Base-by-base conservation (phyloP, 2,797 vertebrate species). In the Mus minutoides region DNA sequence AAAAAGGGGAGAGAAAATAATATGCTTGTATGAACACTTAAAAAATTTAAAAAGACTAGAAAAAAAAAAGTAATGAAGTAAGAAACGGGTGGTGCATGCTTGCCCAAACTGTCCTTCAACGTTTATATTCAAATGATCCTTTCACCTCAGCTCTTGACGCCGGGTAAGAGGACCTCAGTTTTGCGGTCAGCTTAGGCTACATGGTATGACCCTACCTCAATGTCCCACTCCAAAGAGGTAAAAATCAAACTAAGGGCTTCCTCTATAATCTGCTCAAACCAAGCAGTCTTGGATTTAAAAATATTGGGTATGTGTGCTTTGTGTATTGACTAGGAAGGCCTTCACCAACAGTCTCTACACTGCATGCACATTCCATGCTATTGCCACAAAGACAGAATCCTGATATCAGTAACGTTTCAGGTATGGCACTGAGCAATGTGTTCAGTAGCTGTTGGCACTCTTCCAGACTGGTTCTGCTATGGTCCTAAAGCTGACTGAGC, bases 321-420 rank as follows among this genome's bases (percentile, higher is more conserved):
- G 67, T 17, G 40, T 2, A 22, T 58, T 37, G 19, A 17, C 19
- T 26, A 2, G 76, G 88, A 90, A 77, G 67, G 77, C 54, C 80
- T 49, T 46, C 24, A 22, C 24, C 8, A 64, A 78, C 3, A 26
- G n/a, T 8, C 19, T 71, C 78, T 37, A 46, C 29, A 82, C 62
- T 16, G 21, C 34, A 14, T 0, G 0, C 54, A 37, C 13, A 21
- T 40, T 83, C 49, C 2, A 12, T 4, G n/a, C 2, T 3, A n/a
- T 19, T 13, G 54, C 60, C 56, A 88, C 19, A 71, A 31, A 54
- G 6, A 7, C 21, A 52, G 3, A 80, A 52, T 11, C 29, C 67
- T 58, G 4, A 3, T 13, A 13, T 3, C 31, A 86, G 22, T 31
- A n/a, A 77, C 2, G 43, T n/a, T 49, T 58, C 14, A 19, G 31